Evolutionary conservation across 2,113 vertebrate species (phyloP).

Genomic region (Upupa epops): DNA sequence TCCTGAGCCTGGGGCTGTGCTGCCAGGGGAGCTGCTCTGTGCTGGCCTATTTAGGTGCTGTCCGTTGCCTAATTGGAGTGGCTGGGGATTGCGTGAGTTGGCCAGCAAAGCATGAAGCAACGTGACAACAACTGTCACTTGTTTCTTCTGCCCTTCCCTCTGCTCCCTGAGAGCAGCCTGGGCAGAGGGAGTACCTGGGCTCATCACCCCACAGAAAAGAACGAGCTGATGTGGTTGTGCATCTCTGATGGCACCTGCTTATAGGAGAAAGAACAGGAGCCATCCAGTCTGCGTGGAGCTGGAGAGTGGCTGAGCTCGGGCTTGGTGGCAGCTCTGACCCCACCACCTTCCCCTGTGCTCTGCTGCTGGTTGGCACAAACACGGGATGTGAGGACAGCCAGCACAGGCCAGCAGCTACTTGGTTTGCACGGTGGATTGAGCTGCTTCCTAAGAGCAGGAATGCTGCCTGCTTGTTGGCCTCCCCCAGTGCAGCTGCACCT

Average conservation of each 20-base stretch:
- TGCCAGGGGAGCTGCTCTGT: neutral
- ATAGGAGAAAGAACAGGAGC: neutral
- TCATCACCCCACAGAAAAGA: neutral
- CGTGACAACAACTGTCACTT: accelerated
- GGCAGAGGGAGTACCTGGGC: neutral
- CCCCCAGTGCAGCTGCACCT: slow-evolving; percentile 22
- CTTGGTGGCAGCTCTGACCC: neutral
- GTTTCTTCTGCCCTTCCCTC: neutral
- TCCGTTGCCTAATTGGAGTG: neutral
- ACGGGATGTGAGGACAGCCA: neutral
- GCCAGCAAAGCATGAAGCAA: neutral
- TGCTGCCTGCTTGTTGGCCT: neutral
- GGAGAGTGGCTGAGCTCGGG: neutral
- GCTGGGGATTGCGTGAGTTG: accelerated
- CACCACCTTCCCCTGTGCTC: neutral
- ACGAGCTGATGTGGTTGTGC: accelerated
- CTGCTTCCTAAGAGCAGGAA: slow-evolving; percentile 2
- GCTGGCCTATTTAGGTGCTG: neutral
- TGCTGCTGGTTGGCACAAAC: neutral
- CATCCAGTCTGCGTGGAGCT: accelerated
- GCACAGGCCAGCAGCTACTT: neutral
- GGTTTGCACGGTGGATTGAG: neutral
- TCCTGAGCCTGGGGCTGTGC: neutral
- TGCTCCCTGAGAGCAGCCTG: neutral
- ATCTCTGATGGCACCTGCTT: neutral